These are phyloP conservation scores for Charadrius vociferus DNA, from an alignment of 2,113 vertebrate genomes.

Conservation along the genomic window DNA sequence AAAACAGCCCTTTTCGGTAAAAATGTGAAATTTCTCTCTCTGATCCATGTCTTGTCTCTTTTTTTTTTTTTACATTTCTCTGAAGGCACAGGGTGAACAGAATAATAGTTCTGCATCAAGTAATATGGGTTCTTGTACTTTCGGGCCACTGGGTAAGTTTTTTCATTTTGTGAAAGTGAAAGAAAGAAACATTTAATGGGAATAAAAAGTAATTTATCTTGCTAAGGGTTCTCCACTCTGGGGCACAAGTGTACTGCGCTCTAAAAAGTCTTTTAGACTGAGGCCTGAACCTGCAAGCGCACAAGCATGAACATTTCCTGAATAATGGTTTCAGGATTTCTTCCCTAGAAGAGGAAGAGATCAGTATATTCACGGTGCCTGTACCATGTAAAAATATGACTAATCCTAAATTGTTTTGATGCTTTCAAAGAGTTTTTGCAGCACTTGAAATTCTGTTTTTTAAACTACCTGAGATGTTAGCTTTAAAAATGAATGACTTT, in stretches of 20 bases:
- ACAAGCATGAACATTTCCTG: neutral
- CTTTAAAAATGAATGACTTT: neutral
- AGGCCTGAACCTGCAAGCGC: neutral
- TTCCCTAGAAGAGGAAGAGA: neutral
- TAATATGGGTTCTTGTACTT: conserved; percentile 87
- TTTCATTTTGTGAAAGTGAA: neutral
- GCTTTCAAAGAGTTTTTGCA: neutral
- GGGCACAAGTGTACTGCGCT: neutral
- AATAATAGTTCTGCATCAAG: conserved; percentile 87
- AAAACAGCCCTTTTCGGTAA: neutral
- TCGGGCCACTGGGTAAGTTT: conserved; percentile 85
- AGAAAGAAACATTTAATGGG: neutral
- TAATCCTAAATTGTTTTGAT: neutral
- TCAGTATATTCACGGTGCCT: neutral
- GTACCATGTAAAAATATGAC: neutral
- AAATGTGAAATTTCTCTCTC: neutral
- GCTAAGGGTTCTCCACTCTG: neutral
- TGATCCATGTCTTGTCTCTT: neutral
- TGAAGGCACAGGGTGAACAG: conserved; percentile 88
- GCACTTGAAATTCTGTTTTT: neutral
- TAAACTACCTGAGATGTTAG: neutral
- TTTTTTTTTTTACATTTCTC: neutral
- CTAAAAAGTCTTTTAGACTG: neutral
- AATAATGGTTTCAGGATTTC: neutral
- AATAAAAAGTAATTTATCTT: neutral